Evolutionary conservation across 2,888 invertebrate species (phyloP).

Genomic region (Timandra comae): DNA sequence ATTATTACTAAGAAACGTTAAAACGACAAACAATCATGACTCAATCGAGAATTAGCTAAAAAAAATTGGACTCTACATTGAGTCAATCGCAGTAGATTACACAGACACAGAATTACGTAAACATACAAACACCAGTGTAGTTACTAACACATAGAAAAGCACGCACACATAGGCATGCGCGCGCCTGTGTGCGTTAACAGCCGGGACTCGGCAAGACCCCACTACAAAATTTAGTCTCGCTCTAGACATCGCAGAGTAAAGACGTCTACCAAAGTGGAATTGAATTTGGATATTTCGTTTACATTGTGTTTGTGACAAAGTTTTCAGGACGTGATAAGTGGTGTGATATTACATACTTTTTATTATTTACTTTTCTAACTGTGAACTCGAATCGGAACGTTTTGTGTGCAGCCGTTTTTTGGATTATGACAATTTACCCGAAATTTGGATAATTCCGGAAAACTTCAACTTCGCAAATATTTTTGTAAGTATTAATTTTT

Average conservation of each 20-base stretch:
- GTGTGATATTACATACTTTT: slow-evolving; percentile 55
- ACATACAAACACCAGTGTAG: slow-evolving; percentile 48
- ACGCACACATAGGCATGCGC: slow-evolving; percentile 15
- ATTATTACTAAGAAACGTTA: slow-evolving; percentile 28
- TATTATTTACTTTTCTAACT: slow-evolving; percentile 38
- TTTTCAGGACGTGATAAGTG: slow-evolving; percentile 66
- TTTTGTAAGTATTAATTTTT: slow-evolving; percentile 63
- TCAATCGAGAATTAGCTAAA: slow-evolving; percentile 68
- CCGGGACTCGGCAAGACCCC: slow-evolving; percentile 67
- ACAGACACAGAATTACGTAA: slow-evolving; percentile 64
- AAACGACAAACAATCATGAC: slow-evolving; percentile 48
- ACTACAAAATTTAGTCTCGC: slow-evolving; percentile 71
- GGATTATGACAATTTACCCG: slow-evolving; percentile 66
- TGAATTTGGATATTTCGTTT: slow-evolving; percentile 69
- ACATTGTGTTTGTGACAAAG: slow-evolving; percentile 69
- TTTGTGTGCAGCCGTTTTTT: slow-evolving; percentile 51
- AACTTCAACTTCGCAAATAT: slow-evolving; percentile 68
- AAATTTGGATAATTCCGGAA: slow-evolving; percentile 74
- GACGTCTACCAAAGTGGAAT: slow-evolving; percentile 51
- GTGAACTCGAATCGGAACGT: slow-evolving; percentile 46
- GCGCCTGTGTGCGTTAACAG: slow-evolving; percentile 56
- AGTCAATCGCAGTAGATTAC: slow-evolving; percentile 66
- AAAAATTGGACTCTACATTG: slow-evolving; percentile 66
- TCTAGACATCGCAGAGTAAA: slow-evolving; percentile 50
- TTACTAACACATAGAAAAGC: slow-evolving; percentile 33